Evolutionary conservation across 2,797 vertebrate species (phyloP).

Genomic region (Enteromius mattozi): DNA sequence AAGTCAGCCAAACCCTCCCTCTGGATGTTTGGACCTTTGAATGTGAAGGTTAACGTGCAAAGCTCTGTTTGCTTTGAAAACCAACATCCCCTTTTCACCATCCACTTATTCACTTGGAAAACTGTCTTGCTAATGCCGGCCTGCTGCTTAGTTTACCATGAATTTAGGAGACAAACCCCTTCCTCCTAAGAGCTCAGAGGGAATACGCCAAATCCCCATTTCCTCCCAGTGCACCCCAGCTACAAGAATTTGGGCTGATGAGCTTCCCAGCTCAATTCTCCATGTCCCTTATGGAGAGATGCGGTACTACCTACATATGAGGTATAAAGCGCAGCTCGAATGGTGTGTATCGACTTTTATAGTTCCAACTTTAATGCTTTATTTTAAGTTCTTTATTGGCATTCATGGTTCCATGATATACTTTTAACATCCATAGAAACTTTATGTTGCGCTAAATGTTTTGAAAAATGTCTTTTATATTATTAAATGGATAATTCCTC

Average conservation of each 20-base stretch:
- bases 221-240: conserved; percentile 42
- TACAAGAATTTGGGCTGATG: conserved; percentile 55
- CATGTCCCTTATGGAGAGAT: conserved; percentile 44
- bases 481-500: not conserved
- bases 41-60: conserved; percentile 53
- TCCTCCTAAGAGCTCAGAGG: conserved; percentile 35
- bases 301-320: conserved; percentile 1
- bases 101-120: conserved; percentile 47
- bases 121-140: conserved; percentile 13
- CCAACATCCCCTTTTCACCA: conserved; percentile 42
- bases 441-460: not conserved
- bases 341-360: conserved; percentile 3
- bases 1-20: conserved; percentile 56
- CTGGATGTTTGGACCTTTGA: conserved; percentile 52
- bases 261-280: conserved; percentile 56
- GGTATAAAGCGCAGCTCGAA: not conserved
- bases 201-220: conserved; percentile 52
- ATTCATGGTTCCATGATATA: not conserved
- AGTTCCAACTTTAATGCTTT: not conserved
- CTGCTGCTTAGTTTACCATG: conserved; percentile 41
- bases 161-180: conserved; percentile 47
- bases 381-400: not conserved
- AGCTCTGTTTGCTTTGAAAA: conserved; percentile 57
- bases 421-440: not conserved
- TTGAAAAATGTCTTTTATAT: not conserved